Conservation (phyloP, 1,140 invertebrate species). For the Drosophila miranda region DNA sequence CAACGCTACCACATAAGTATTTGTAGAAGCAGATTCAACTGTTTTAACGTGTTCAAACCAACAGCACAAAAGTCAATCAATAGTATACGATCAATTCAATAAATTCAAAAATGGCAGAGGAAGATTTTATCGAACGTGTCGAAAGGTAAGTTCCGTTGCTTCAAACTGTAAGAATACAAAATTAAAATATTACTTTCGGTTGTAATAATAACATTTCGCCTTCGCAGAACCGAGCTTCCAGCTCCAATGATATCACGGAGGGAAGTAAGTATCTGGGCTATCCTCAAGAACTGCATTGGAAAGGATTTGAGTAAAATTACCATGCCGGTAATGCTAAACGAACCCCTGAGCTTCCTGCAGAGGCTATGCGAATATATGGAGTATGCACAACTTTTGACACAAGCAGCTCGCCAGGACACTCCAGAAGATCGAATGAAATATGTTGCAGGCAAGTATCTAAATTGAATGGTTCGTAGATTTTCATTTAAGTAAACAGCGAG, state of each 20-base stretch:
- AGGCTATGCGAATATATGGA: constrained; percentile 97
- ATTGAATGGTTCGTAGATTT: background rate
- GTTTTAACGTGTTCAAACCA: constrained; percentile 20
- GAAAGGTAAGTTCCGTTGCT: constrained; percentile 23
- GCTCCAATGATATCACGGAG: constrained; percentile 92
- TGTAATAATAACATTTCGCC: too few relatives aligned
- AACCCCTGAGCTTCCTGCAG: constrained; percentile 97
- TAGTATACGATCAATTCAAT: constrained; percentile 6
- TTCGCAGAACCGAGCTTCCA: constrained; percentile 88
- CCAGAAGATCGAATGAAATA: constrained; percentile 90
- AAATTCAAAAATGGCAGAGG: constrained; percentile 28
- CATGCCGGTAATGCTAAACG: constrained; percentile 98
- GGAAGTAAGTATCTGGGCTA: constrained; percentile 97
- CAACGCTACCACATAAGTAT: constrained; percentile 18
- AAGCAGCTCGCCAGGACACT: constrained; percentile 89
- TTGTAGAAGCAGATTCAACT: constrained; percentile 23
- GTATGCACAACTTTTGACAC: constrained; percentile 92
- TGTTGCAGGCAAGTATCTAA: constrained; percentile 83
- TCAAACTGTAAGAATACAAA: too few relatives aligned
- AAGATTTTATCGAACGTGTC: constrained; percentile 9
- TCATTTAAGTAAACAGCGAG: background rate
- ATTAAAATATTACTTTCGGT: too few relatives aligned
- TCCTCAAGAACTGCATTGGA: constrained; percentile 96
- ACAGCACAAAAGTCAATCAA: constrained; percentile 4
- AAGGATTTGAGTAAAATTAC: constrained; percentile 98